Evolutionary conservation across 2,113 vertebrate genomes (phyloP).

Genomic region (Dasyornis broadbenti): DNA sequence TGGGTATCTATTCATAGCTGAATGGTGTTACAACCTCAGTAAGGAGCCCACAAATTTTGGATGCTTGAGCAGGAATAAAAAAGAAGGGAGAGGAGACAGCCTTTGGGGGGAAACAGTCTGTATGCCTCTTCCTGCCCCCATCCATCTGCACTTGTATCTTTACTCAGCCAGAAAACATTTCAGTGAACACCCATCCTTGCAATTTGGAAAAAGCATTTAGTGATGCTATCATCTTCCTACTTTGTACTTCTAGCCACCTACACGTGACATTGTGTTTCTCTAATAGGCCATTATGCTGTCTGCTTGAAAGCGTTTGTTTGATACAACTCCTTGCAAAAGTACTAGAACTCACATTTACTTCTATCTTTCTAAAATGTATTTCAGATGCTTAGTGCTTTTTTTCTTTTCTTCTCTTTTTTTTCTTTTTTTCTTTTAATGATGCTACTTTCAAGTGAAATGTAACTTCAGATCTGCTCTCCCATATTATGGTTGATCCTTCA

Average conservation of each 20-base stretch:
- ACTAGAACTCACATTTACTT: constrained; percentile 14
- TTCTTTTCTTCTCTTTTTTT: too few relatives aligned
- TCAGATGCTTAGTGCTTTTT: not conserved
- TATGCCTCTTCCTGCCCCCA: not conserved
- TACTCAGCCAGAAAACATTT: not conserved
- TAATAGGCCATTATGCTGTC: constrained; percentile 52
- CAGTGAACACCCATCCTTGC: not conserved
- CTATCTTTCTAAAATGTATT: not conserved
- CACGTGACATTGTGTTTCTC: constrained; percentile 30
- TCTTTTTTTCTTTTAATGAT: not conserved
- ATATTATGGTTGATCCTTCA: not conserved
- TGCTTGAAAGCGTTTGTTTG: constrained; percentile 5
- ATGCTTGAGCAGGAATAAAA: not conserved
- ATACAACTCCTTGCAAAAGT: constrained; percentile 23
- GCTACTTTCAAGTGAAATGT: not conserved
- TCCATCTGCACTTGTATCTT: not conserved
- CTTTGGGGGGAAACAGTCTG: not conserved
- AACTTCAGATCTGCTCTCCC: not conserved
- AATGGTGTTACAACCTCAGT: not conserved
- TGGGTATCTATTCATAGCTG: not conserved
- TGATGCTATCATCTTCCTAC: not conserved
- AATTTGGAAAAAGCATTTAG: constrained; percentile 35
- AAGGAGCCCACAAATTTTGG: not conserved
- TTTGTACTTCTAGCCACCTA: constrained; percentile 27
- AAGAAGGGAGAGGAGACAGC: not conserved